Evolutionary conservation across 2,113 vertebrate genomes (phyloP).

Genomic region (Thalassoma bifasciatum): DNA sequence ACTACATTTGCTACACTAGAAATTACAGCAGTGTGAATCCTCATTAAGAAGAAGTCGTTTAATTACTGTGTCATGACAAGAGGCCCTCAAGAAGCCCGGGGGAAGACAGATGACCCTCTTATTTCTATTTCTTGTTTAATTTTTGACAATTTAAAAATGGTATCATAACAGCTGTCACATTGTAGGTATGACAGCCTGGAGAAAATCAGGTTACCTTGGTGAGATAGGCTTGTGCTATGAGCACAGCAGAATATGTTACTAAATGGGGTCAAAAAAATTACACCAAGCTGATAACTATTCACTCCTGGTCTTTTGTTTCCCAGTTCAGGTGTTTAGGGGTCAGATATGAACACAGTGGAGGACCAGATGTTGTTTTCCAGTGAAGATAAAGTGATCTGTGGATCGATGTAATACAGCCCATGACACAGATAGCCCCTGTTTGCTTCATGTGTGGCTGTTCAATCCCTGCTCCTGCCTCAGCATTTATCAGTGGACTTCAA

Average conservation of each 20-base stretch:
- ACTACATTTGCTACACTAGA: slow-evolving; percentile 37
- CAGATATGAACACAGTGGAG: slow-evolving; percentile 10
- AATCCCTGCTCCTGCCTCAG: slow-evolving; percentile 52
- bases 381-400: slow-evolving; percentile 44
- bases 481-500: slow-evolving; percentile 63
- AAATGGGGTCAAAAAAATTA: neutral
- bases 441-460: slow-evolving; percentile 23
- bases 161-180: neutral
- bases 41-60: slow-evolving; percentile 53
- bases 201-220: slow-evolving; percentile 22
- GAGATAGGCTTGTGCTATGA: slow-evolving; percentile 19
- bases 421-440: slow-evolving; percentile 47
- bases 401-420: slow-evolving; percentile 45
- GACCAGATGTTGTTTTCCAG: slow-evolving; percentile 55
- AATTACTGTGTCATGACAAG: slow-evolving; percentile 58
- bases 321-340: slow-evolving; percentile 5
- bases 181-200: slow-evolving; percentile 36
- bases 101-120: slow-evolving; percentile 43
- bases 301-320: slow-evolving; percentile 16
- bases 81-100: slow-evolving; percentile 9
- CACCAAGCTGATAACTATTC: slow-evolving; percentile 7
- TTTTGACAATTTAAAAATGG: slow-evolving; percentile 37
- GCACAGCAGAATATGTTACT: neutral
- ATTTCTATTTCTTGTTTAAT: slow-evolving; percentile 28
- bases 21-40: slow-evolving; percentile 45